Evolutionary conservation across 2,113 vertebrate genomes (phyloP).

Genomic region (Australoheros scitulus): DNA sequence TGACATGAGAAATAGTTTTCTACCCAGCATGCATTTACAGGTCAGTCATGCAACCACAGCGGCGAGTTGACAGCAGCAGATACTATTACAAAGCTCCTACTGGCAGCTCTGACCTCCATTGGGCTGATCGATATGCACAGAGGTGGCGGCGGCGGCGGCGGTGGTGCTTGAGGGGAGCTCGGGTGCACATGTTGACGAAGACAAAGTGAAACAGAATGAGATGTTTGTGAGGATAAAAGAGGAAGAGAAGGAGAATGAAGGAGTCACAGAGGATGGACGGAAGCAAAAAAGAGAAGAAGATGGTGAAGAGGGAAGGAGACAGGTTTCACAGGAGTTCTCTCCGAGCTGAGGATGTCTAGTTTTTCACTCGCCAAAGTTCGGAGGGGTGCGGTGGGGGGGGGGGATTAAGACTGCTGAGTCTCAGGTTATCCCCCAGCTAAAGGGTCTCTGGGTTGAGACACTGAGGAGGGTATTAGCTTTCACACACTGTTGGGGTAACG

Average conservation of each 20-base stretch:
- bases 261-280: not conserved
- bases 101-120: conserved; percentile 68
- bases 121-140: conserved; percentile 63
- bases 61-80: conserved; percentile 66
- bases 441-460: conserved; percentile 77
- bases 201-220: conserved; percentile 1
- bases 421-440: conserved; percentile 72
- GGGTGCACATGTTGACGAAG: not conserved
- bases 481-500: conserved; percentile 76
- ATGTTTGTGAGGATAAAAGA: not conserved
- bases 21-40: conserved; percentile 70
- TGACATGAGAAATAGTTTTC: conserved; percentile 59
- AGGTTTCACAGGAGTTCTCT: conserved; percentile 43
- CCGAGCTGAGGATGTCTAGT: conserved; percentile 58
- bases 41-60: conserved; percentile 55
- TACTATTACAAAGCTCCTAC: conserved; percentile 69
- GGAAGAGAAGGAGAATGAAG: not conserved
- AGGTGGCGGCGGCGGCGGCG: not conserved
- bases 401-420: conserved; percentile 60
- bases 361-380: conserved; percentile 60
- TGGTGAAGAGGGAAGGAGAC: not conserved
- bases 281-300: not conserved
- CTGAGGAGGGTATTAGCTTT: conserved; percentile 78
- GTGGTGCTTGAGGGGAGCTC: not conserved
- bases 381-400: conserved; percentile 6